Evolutionary conservation across 2,113 vertebrate genomes (phyloP), one percentile per base, ranked within the genome.

Genomic region (Todiramphus chloris): DNA sequence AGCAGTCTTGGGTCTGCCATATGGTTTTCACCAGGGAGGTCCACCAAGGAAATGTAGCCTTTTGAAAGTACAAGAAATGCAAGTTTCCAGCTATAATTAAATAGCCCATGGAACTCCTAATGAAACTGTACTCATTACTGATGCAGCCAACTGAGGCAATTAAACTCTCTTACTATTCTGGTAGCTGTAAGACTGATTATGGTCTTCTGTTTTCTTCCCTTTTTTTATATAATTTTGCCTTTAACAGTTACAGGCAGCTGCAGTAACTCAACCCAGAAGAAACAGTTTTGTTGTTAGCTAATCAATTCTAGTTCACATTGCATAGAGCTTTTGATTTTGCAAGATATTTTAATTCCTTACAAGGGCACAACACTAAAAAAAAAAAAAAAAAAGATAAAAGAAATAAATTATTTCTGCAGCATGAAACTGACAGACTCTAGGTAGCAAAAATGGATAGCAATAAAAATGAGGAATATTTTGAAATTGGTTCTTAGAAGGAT

Each of bases 241-340:
- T 93, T 88, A 83, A 95, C 46, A 90, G 86, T 92, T 83, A 83
- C 16, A 94, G 78, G 78, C 72, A 96, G 90, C 94, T 94, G 87
- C 90, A 93, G n/a, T 46, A 88, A 88, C 76, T 35, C 46, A 90
- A 30, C 44, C 50, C 59, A 70, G 83, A 93, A 87, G 72, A 90
- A 92, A 60, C 8, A 77, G 35, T 50, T 92, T 74, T 77, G 56
- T 56, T 89, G 72, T 77, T 69, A 86, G 64, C 28, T 87, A 83
- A 93, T 80, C 64, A 91, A 73, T 94, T 93, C 50, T 59, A 76
- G n/a, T 90, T 87, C 2, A 1, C 17, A 67, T 46, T 74, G 79
- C 60, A 86, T 3, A 55, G 11, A 83, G 72, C 50, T 83, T 77
- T 91, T 77, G 74, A 96, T 94, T 96, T 95, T 85, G 37, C 56